Percentiles rank a stretch among this genome's conserved stretches.
Conservation (phyloP, 1,140 invertebrate species). For the Physella acuta region DNA sequence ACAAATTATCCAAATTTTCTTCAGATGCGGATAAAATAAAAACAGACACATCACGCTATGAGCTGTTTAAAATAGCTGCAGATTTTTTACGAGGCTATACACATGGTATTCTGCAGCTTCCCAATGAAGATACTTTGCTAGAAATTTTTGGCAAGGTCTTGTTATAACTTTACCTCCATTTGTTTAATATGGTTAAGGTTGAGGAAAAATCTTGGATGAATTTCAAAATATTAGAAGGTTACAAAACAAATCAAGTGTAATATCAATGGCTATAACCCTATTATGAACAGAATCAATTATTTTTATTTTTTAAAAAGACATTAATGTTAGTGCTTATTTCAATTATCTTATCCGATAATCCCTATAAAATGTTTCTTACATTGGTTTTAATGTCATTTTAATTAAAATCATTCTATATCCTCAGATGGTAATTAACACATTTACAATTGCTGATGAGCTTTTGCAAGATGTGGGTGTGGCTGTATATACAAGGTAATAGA, state of each 20-base stretch:
- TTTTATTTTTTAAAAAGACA: no score
- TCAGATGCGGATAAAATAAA: conserved; percentile 37
- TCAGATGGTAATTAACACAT: conserved; percentile 82
- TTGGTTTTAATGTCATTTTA: no score
- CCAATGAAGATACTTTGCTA: conserved; percentile 25
- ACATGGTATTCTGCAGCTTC: conserved; percentile 25
- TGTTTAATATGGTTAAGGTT: no score
- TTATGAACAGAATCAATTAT: no score
- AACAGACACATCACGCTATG: conserved; percentile 29
- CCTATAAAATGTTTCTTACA: no score
- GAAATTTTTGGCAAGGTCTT: conserved; percentile 42
- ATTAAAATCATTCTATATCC: not conserved
- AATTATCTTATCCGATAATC: no score
- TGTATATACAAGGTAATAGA: conserved; percentile 75
- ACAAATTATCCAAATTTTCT: no score
- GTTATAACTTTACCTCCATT: not conserved
- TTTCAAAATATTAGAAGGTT: no score
- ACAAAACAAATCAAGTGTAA: no score
- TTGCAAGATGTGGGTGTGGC: conserved; percentile 78
- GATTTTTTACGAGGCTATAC: conserved; percentile 18
- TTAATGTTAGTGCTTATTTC: no score
- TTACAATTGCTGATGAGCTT: conserved; percentile 79
- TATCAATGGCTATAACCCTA: no score
- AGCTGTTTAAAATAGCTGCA: conserved; percentile 23
- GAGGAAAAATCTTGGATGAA: no score